Base-by-base conservation (phyloP, 2,113 vertebrate species). In the Strix aluco region DNA sequence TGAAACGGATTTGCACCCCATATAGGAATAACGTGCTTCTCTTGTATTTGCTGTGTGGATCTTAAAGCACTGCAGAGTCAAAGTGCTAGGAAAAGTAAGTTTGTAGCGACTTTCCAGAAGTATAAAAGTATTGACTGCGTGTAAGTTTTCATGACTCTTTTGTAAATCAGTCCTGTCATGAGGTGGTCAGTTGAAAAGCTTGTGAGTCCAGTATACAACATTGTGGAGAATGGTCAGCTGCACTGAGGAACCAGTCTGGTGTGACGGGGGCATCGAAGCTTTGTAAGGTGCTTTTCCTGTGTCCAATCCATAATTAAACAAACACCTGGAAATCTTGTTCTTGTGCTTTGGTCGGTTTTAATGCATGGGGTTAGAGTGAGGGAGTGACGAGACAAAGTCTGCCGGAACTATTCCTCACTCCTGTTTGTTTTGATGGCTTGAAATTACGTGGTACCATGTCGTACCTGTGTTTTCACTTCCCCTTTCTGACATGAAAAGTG, bases 401-500 rank as follows among this genome's bases (percentile, higher is more conserved):
- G 42, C 52, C 19, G 62, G 58, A 80, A 15, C 62, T 29, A 13
- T 27, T 69, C 29, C 23, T 63, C 2, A 2, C 16, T 61, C 23
- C 29, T 61, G 58, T n/a, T 42, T 57, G 30, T 36, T 89, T 38
- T 32, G 51, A 9, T 72, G 75, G 63, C 58, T 67, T 62, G 42
- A 34, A n/a, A 20, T 71, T 13, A 10, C 0, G 0, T 0, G 4
- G 52, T 34, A 15, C 34, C 2, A 1, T 25, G 3, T 67, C 22
- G 0, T 32, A 5, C 4, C 59, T 55, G 42, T 6, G 5, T 30
- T 88, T 46, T 21, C 13, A 2, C 42, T 71, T 21, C 20, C n/a
- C 47, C 8, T 77, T 69, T 62, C 61, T 59, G 69, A 86, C 79
- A 81, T 23, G 26, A 51, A 17, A 42, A 63, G 38, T 23, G 46